Conservation (phyloP, 2,113 vertebrate species). For the Condylura cristata region DNA sequence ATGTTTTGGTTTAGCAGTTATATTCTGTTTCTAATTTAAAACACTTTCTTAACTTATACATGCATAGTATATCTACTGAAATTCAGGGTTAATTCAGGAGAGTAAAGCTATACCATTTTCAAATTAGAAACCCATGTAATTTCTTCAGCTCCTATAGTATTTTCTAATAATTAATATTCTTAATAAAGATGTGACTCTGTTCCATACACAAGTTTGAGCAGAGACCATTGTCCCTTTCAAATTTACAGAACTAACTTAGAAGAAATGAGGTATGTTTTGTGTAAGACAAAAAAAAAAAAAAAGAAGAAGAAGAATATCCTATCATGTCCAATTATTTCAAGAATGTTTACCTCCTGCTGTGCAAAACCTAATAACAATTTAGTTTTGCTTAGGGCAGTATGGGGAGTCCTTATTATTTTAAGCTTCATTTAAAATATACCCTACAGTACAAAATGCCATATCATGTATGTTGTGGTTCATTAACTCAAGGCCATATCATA, state of each 20-base stretch:
- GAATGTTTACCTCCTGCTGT: conserved; percentile 49
- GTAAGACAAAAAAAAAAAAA: background rate
- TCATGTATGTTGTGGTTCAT: conserved; percentile 41
- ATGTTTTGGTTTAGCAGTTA: background rate
- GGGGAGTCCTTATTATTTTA: conserved; percentile 48
- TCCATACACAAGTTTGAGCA: background rate
- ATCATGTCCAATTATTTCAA: conserved; percentile 70
- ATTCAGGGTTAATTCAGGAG: background rate
- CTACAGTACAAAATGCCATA: conserved; percentile 5
- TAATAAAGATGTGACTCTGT: background rate
- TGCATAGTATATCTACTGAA: background rate
- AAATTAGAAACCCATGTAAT: background rate
- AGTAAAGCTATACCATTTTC: background rate
- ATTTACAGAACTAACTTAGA: conserved; percentile 4
- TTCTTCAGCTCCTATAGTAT: background rate
- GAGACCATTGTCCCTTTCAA: background rate
- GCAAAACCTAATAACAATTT: conserved; percentile 46
- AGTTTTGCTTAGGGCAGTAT: conserved; percentile 55
- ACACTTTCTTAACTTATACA: background rate
- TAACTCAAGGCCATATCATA: conserved; percentile 63
- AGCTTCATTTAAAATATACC: conserved; percentile 64
- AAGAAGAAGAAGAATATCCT: conserved; percentile 46
- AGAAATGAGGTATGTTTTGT: conserved; percentile 56
- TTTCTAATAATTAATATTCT: conserved; percentile 42
- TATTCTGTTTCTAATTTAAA: background rate